Conservation (phyloP, 1,140 invertebrate genomes). For the Stenopsyche tienmushanensis region DNA sequence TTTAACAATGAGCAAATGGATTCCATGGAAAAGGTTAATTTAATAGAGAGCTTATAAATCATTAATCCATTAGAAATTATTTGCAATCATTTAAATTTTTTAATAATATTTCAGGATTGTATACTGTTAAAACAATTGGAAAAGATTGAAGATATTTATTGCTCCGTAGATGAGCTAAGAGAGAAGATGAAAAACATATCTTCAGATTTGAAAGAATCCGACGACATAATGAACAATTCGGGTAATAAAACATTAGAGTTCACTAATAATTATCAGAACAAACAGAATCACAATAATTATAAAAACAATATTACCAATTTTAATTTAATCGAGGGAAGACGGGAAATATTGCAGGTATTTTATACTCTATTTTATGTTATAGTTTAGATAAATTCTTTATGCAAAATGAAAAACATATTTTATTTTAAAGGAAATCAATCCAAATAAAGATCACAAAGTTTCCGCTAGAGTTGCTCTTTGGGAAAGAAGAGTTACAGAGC, state of each 20-base stretch:
- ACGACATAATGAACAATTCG: conserved; percentile 51
- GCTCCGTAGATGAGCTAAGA: conserved; percentile 62
- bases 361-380: not conserved
- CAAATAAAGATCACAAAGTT: conserved; percentile 53
- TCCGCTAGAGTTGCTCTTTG: conserved; percentile 61
- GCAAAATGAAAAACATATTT: not conserved
- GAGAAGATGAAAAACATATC: conserved; percentile 55
- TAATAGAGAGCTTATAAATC: not conserved
- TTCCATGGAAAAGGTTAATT: conserved; percentile 30
- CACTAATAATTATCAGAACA: conserved; percentile 35
- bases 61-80: not conserved
- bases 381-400: not conserved
- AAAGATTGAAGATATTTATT: conserved; percentile 60
- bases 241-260: conserved; percentile 38
- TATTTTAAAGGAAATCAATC: conserved; percentile 46
- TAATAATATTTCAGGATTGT: conserved; percentile 24
- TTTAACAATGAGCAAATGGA: conserved; percentile 44
- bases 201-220: conserved; percentile 47
- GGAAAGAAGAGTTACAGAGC: conserved; percentile 62
- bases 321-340: conserved; percentile 56
- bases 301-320: conserved; percentile 45
- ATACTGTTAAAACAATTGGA: conserved; percentile 49
- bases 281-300: conserved; percentile 38
- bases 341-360: conserved; percentile 58
- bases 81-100: not conserved